phyloP scores from a whole-genome alignment of 2,888 invertebrate genomes.

The Abscondita cerata region DNA sequence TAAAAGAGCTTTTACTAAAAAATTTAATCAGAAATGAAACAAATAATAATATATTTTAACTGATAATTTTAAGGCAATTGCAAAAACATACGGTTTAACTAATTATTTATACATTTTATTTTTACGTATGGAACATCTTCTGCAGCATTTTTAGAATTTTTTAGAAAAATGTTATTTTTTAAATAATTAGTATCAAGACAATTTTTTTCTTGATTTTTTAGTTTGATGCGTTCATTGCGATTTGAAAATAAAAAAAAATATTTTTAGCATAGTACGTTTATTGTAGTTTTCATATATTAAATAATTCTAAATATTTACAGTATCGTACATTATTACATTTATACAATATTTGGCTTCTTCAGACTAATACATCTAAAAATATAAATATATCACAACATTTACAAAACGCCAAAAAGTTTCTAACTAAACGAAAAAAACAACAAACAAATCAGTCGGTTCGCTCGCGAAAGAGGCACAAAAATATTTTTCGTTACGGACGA shows the following conservation, averaged over 20 bases:
- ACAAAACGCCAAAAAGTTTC: constrained; percentile 15
- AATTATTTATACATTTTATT: no score
- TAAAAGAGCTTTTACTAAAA: no score
- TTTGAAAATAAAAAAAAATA: constrained; percentile 13
- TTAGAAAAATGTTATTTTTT: no score
- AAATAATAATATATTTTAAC: no score
- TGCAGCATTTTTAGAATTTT: no score
- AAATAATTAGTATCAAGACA: no score
- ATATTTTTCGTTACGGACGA: constrained; percentile 3
- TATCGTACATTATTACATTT: constrained; percentile 31
- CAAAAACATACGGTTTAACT: no score
- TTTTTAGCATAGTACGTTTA: constrained; percentile 14
- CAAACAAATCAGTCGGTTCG: constrained; percentile 5
- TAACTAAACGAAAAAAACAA: constrained; percentile 17
- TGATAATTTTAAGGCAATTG: no score
- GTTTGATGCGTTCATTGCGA: no score
- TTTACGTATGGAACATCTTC: no score
- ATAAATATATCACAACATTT: constrained; percentile 31
- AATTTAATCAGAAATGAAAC: no score
- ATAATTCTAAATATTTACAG: constrained; percentile 35
- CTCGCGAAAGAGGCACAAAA: not conserved
- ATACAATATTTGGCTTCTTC: constrained; percentile 37
- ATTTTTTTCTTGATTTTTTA: no score
- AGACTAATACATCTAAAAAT: constrained; percentile 16
- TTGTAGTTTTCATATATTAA: constrained; percentile 31